Evolutionary conservation across 2,797 vertebrate species (phyloP).

Genomic region (Rhynchotus rufescens): DNA sequence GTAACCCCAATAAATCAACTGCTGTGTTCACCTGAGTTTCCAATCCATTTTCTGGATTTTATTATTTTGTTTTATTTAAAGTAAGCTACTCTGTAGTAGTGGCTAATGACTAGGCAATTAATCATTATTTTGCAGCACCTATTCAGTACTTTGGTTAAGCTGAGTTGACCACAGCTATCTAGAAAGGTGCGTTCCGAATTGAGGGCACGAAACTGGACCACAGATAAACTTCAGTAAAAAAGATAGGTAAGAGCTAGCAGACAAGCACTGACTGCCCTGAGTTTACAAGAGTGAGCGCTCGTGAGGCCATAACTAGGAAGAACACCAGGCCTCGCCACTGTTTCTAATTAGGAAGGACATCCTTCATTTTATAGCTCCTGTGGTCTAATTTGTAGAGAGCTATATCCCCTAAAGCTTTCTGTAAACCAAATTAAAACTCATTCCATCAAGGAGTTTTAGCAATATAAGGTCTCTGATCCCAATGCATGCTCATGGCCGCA

Average conservation of each 20-base stretch:
- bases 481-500: constrained; percentile 15
- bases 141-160: background rate
- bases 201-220: background rate
- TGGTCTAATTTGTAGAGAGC: constrained; percentile 67
- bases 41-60: background rate
- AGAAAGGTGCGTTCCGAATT: background rate
- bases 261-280: constrained; percentile 7
- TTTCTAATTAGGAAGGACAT: constrained; percentile 75
- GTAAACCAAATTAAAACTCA: constrained; percentile 74
- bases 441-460: constrained; percentile 68
- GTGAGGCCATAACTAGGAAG: constrained; percentile 5
- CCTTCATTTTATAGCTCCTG: constrained; percentile 72
- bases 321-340: constrained; percentile 60
- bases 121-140: background rate
- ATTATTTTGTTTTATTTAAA: background rate
- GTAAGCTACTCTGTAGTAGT: background rate
- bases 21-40: background rate
- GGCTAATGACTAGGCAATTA: accelerated
- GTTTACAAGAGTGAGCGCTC: constrained; percentile 48
- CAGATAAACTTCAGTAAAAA: constrained; percentile 7
- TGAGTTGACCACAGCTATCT: background rate
- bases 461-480: constrained; percentile 47
- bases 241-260: background rate
- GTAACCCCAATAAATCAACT: background rate
- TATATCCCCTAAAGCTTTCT: constrained; percentile 70